Evolutionary conservation across 2,888 invertebrate species (phyloP).

Genomic region (Platynereis dumerilii): DNA sequence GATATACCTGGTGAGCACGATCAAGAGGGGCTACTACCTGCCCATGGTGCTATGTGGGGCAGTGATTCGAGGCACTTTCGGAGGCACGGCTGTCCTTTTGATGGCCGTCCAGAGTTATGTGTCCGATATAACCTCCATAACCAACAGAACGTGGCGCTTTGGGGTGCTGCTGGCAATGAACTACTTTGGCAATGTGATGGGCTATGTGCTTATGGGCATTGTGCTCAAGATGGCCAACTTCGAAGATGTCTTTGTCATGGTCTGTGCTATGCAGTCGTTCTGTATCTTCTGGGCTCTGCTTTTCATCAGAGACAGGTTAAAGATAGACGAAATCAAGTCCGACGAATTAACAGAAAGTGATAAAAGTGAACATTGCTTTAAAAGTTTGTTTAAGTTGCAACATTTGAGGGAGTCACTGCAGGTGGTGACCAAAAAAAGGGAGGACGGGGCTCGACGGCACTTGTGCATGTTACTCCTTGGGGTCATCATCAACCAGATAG

Average conservation of each 20-base stretch:
- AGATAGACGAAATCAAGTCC: slow-evolving; percentile 3
- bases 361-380: slow-evolving; percentile 1
- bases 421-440: slow-evolving; percentile 41
- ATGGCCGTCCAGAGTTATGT: slow-evolving; percentile 75
- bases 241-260: slow-evolving; percentile 59
- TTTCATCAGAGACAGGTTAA: slow-evolving; percentile 40
- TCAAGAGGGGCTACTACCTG: slow-evolving; percentile 46
- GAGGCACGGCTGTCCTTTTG: slow-evolving; percentile 63
- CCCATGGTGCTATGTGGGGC: slow-evolving; percentile 61
- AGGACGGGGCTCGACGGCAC: slow-evolving; percentile 33
- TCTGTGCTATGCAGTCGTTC: slow-evolving; percentile 50
- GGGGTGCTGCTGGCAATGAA: slow-evolving; percentile 83
- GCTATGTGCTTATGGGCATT: slow-evolving; percentile 82
- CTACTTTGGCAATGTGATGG: slow-evolving; percentile 82
- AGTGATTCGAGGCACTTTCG: slow-evolving; percentile 61
- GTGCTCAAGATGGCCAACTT: slow-evolving; percentile 67
- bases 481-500: slow-evolving; percentile 23
- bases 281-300: slow-evolving; percentile 58
- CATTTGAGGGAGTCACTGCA: slow-evolving; percentile 33
- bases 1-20: slow-evolving; percentile 49
- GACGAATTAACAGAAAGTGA: background rate
- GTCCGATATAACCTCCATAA: slow-evolving; percentile 75
- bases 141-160: slow-evolving; percentile 78
- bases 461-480: slow-evolving; percentile 38
- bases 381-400: slow-evolving; percentile 24